A percentile compares a stretch with the other conserved stretches of the same genome.
phyloP scores from a whole-genome alignment of 2,797 vertebrate genomes.

The Propithecus perrieri region DNA sequence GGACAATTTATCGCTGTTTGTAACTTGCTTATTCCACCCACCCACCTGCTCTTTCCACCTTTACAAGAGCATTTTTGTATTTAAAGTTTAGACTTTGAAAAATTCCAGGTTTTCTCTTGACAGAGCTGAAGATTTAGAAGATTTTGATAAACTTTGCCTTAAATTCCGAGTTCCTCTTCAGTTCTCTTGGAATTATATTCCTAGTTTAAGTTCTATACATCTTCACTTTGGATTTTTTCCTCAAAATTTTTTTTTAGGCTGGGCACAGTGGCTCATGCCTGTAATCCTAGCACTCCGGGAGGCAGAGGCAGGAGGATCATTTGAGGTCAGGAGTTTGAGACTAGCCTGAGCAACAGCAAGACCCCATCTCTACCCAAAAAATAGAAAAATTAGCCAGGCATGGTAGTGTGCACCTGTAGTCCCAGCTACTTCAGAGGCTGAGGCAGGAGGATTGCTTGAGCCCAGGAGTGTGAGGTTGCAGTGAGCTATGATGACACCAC shows the following conservation, averaged over 20 bases:
- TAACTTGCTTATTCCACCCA: background rate
- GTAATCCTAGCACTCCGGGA: background rate
- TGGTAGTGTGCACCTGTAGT: background rate
- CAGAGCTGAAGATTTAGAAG: background rate
- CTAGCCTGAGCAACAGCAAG: background rate
- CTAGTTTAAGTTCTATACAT: background rate
- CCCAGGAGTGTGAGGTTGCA: background rate
- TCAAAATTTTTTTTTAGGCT: background rate
- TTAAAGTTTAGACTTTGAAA: constrained; percentile 25
- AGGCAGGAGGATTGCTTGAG: background rate
- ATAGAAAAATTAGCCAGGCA: background rate
- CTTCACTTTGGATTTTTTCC: background rate
- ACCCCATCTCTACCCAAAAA: background rate
- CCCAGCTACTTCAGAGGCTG: background rate
- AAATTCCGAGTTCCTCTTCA: background rate
- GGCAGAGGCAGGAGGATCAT: background rate
- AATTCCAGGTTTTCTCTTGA: background rate
- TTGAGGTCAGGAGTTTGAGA: background rate
- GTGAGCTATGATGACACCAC: background rate
- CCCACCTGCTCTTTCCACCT: background rate
- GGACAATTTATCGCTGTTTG: background rate
- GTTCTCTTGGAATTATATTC: background rate
- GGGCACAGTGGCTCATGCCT: background rate
- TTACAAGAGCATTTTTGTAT: background rate
- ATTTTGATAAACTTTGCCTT: background rate